Percentiles rank a stretch among this genome's conserved stretches.
phyloP scores from a whole-genome alignment of 2,888 invertebrate genomes.

The Leptothorax acervorum region DNA sequence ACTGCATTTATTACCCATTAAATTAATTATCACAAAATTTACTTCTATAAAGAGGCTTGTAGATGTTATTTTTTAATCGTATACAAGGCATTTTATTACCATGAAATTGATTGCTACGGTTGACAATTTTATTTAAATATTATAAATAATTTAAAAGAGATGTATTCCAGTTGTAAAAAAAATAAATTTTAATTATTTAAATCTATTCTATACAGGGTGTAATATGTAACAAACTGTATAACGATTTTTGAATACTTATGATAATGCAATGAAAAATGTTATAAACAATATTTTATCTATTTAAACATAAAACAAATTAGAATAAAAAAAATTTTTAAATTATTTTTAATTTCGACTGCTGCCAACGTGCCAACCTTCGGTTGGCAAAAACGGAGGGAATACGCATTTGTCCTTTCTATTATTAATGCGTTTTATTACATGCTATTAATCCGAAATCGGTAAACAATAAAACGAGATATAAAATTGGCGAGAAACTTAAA shows the following conservation, averaged over 20 bases:
- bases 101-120: neutral
- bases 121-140: conserved; percentile 9
- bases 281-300: neutral
- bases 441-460: no score
- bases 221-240: neutral
- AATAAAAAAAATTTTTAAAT: neutral
- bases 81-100: neutral
- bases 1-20: conserved; percentile 1
- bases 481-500: no score
- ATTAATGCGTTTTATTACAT: no score
- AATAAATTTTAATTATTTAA: conserved; percentile 5
- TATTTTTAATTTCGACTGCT: neutral
- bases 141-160: conserved; percentile 1
- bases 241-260: neutral
- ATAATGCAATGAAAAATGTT: conserved; percentile 4
- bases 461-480: no score
- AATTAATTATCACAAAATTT: conserved; percentile 22
- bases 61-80: neutral
- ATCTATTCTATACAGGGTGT: neutral
- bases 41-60: neutral
- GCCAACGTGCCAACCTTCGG: no score
- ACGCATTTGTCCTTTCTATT: no score
- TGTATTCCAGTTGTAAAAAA: neutral
- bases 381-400: no score
- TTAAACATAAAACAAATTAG: conserved; percentile 21